These are phyloP conservation scores for Aphidius ervi DNA, from an alignment of 1,140 invertebrate genomes.

Conservation along the genomic window DNA sequence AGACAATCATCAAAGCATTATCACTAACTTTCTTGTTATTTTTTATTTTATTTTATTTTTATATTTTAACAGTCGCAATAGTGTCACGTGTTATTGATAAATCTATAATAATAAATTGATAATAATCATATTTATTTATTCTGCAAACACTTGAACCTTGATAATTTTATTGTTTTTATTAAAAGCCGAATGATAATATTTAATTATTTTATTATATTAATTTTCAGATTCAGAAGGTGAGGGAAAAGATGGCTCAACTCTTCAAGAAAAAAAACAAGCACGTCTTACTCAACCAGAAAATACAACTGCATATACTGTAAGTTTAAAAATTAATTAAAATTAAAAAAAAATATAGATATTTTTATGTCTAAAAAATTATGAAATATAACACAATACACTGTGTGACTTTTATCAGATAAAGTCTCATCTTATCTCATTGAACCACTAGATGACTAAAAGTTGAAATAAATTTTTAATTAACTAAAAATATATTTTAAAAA, in stretches of 20 bases:
- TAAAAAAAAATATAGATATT: neutral
- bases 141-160: constrained; percentile 15
- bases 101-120: neutral
- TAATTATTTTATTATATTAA: constrained; percentile 21
- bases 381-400: too few species aligned
- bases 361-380: neutral
- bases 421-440: too few species aligned
- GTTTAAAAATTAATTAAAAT: constrained; percentile 20
- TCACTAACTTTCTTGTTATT: too few species aligned
- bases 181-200: too few species aligned
- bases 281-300: constrained; percentile 51
- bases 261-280: constrained; percentile 51
- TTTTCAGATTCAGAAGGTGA: constrained; percentile 52
- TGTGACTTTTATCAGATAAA: too few species aligned
- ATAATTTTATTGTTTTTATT: neutral
- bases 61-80: too few species aligned
- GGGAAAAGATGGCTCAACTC: constrained; percentile 50
- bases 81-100: neutral
- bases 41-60: neutral
- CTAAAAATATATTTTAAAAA: too few species aligned
- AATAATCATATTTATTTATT: too few species aligned
- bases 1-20: neutral
- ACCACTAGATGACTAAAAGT: too few species aligned
- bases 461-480: too few species aligned
- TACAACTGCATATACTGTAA: constrained; percentile 56